Percentiles rank a stretch among this genome's conserved stretches.
phyloP scores from a whole-genome alignment of 2,888 invertebrate species.

The Hydropsyche betteni region DNA sequence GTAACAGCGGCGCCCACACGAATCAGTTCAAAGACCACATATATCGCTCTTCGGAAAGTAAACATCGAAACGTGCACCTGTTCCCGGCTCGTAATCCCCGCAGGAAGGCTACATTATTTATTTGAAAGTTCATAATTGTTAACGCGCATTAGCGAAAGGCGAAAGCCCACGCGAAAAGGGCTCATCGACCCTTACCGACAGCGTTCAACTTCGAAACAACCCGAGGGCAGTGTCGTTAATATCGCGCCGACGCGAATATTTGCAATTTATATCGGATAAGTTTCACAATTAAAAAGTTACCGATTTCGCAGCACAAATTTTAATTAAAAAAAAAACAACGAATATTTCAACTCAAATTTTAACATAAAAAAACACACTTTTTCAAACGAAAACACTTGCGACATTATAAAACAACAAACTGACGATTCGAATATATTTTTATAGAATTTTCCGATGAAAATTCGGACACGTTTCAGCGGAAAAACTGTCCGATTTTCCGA shows the following conservation, averaged over 20 bases:
- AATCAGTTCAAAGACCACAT: background rate
- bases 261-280: slow-evolving; percentile 27
- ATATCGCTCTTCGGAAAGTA: too few relatives aligned
- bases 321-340: too few relatives aligned
- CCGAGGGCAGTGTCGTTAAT: slow-evolving; percentile 24
- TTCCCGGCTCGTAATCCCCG: too few relatives aligned
- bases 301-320: too few relatives aligned
- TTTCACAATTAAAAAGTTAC: slow-evolving; percentile 21
- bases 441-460: too few relatives aligned
- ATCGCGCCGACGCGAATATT: background rate
- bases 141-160: background rate
- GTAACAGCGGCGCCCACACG: background rate
- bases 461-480: background rate
- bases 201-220: background rate
- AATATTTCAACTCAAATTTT: too few relatives aligned
- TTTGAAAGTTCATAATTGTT: background rate
- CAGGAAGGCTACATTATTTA: too few relatives aligned
- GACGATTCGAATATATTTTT: too few relatives aligned
- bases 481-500: slow-evolving; percentile 14
- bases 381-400: too few relatives aligned
- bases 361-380: too few relatives aligned
- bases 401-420: too few relatives aligned
- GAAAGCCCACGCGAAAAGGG: slow-evolving; percentile 10
- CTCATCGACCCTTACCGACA: slow-evolving; percentile 6
- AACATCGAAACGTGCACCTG: too few relatives aligned